Base-by-base conservation (phyloP, 2,888 invertebrate genomes). In the Willowsia nigromaculata region DNA sequence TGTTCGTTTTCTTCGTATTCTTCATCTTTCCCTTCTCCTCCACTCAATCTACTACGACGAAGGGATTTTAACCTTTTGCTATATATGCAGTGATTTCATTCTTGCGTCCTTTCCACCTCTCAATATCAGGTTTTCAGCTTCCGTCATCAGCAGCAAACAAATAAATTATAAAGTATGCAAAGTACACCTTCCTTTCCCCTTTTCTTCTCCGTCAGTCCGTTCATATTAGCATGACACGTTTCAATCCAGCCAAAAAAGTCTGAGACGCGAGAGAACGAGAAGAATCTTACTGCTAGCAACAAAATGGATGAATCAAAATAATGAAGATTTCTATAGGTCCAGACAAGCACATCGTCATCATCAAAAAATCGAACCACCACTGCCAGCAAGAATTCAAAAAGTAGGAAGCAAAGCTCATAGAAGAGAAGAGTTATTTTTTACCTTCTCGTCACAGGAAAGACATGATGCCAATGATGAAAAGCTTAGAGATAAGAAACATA, bases 111-210 rank as follows among this genome's bases (percentile, higher is more conserved):
- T 78, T 78, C 53, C 50, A 30, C 50, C 68, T 88, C 84, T 53
- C 81, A 87, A 88, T 84, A 88, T 84, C 71, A 84, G 71, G 53
- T 84, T 85, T 76, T 76, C 22, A 37, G 74, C 53, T 76, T 76
- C 76, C 62, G 15, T 30, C 62, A 59, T 59, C 56, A 59, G 27
- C 50, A 80, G 78, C 78, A 78, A 85, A 65, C 78, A 85, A 80
- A 85, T 85, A 80, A 78, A 85, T 78, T 85, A 85, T 85, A 85
- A 85, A 78, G 78, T 78, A 85, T 85, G 85, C 85, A 65, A 85
- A 76, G 85, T 85, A 76, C 85, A 76, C 85, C 74, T 74, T 68
- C 15, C 5, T 37, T 37, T 68, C 33, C 33, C 37, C 33, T n/a
- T 47, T 74, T 47, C 50, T 74, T 74, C n/a, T 30, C 9, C 18